Base-by-base conservation (phyloP, 2,797 vertebrate genomes). In the Gymnoscopelus braueri region DNA sequence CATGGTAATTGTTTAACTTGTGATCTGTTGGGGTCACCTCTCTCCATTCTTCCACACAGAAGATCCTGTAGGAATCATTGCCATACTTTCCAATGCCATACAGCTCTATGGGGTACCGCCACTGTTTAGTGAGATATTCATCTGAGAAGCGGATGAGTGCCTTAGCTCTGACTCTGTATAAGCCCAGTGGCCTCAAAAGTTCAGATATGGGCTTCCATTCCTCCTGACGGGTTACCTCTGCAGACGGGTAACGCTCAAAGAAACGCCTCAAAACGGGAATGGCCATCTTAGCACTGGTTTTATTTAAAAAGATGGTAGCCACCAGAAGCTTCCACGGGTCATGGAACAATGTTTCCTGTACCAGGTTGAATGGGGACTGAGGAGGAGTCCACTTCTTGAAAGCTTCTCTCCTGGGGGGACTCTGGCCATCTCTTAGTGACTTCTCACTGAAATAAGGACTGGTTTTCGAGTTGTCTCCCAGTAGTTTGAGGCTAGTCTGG, bases 61-160 rank as follows among this genome's bases (percentile, higher is more conserved):
- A 99, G 87, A 99, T 99, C 14, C 97, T 90, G 81, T 97, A 99
- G 2, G 98, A 99, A 88, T 99, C 98, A 0, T 99, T 99, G 48
- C 97, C 98, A 0, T 99, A 99, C 87, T 99, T 98, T 13, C 98
- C 98, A 3, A 99, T 99, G 0, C 98, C 98, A 0, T 99, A 94
- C 71, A 99, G 92, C 86, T 99, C 96, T 0, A 97, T 95, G 0
- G 98, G 98, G 80, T 98, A 98, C 2, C 84, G 94, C 98, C 98
- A 99, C 0, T 84, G 91, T 89, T 97, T 99, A 48, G 81, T 94
- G 24, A 98, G 90, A 87, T 94, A 99, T 65, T 99, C 96, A 74
- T 96, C 97, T 14, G 98, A 99, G 87, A 99, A 98, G 71, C 87
- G 95, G 85, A 97, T 82, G 51, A 99, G 94, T 5, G 92, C 93